These are phyloP conservation scores for Climacteris rufus DNA, from an alignment of 2,113 vertebrate species.

Conservation along the genomic window DNA sequence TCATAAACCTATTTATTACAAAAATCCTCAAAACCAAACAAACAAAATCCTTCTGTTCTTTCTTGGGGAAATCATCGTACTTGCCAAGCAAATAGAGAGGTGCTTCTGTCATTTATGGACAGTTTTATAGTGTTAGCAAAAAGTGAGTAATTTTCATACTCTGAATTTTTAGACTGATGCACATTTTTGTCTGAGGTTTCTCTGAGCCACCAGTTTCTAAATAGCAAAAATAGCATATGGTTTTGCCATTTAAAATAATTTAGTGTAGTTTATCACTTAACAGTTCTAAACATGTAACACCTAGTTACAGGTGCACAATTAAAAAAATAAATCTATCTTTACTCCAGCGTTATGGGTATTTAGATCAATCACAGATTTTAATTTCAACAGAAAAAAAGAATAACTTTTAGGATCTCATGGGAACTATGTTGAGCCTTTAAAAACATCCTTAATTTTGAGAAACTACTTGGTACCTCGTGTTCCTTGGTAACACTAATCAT, in stretches of 20 bases:
- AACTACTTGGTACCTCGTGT: accelerated
- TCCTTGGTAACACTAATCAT: not conserved
- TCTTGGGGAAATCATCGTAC: not conserved
- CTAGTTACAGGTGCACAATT: not conserved
- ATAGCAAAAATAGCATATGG: not conserved
- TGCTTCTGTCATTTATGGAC: not conserved
- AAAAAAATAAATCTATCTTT: not conserved
- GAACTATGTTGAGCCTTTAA: not conserved
- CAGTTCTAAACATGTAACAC: not conserved
- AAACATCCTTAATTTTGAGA: not conserved
- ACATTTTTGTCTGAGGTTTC: not conserved
- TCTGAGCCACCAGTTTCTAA: not conserved
- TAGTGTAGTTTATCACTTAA: not conserved
- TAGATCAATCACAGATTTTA: not conserved
- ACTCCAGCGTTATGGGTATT: not conserved
- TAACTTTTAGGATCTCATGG: not conserved
- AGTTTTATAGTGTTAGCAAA: not conserved
- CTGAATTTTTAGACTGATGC: not conserved
- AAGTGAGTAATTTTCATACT: not conserved
- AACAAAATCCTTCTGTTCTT: not conserved
- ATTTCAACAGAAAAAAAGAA: not conserved
- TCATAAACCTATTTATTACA: not conserved
- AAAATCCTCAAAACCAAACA: no score
- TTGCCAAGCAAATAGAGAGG: not conserved
- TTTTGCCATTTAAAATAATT: not conserved